Evolutionary conservation across 2,797 vertebrate species (phyloP).

Genomic region (Limnodromus scolopaceus): DNA sequence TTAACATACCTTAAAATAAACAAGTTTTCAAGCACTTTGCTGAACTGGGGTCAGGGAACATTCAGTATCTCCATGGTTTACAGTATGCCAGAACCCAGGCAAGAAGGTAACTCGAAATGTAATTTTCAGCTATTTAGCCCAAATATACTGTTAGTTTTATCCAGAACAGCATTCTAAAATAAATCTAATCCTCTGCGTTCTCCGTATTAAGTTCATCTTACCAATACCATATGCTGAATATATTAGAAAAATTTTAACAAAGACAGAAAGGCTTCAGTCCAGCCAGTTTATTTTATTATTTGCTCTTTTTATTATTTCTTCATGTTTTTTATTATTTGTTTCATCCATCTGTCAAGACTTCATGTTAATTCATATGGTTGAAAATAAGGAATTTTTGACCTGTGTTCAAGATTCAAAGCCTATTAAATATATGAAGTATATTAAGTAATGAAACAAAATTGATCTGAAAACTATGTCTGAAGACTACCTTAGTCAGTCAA

Average conservation of each 20-base stretch:
- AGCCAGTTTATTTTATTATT: not conserved
- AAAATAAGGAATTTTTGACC: not conserved
- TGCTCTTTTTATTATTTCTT: not conserved
- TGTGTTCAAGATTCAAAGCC: not conserved
- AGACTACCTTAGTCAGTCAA: slow-evolving; percentile 12
- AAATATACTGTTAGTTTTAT: not conserved
- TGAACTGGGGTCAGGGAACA: not conserved
- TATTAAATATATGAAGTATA: not conserved
- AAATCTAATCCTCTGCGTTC: not conserved
- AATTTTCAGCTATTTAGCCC: not conserved
- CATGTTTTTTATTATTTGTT: not conserved
- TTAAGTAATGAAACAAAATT: not conserved
- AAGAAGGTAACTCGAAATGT: not conserved
- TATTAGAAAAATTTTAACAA: not conserved
- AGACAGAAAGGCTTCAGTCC: not conserved
- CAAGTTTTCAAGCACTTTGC: not conserved
- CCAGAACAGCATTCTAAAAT: not conserved
- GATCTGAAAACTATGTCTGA: not conserved
- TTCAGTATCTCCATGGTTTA: not conserved
- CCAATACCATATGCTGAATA: not conserved
- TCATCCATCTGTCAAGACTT: not conserved
- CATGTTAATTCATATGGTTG: not conserved
- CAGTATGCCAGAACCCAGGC: not conserved
- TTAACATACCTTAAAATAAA: not conserved
- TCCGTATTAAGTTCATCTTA: not conserved